These are phyloP conservation scores for Eubasilissa regina DNA, from an alignment of 1,140 invertebrate species.

Conservation along the genomic window DNA sequence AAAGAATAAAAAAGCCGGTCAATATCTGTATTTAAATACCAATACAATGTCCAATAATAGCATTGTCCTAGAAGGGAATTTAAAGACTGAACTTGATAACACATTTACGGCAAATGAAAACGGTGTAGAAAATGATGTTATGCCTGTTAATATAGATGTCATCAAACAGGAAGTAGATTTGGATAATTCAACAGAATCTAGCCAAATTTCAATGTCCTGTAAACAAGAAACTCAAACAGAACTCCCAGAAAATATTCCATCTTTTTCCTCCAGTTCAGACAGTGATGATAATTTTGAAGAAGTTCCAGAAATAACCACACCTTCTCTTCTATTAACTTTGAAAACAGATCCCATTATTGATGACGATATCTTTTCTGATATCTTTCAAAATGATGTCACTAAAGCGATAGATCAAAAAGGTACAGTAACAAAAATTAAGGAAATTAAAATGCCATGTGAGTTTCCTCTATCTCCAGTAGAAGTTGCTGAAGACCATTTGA, in stretches of 20 bases:
- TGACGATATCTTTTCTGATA: constrained; percentile 82
- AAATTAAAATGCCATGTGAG: too few species aligned
- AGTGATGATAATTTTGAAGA: constrained; percentile 75
- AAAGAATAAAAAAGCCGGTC: constrained; percentile 52
- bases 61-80: neutral
- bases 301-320: constrained; percentile 65
- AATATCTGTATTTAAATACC: neutral
- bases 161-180: constrained; percentile 6
- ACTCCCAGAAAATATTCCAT: neutral
- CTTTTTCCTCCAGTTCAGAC: constrained; percentile 62
- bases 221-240: neutral
- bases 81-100: neutral
- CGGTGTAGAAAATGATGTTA: neutral
- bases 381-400: constrained; percentile 66
- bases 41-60: neutral
- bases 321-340: constrained; percentile 20
- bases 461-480: too few species aligned
- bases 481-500: too few species aligned
- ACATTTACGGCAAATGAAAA: neutral
- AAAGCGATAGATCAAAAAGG: too few species aligned
- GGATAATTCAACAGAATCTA: neutral
- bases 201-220: neutral
- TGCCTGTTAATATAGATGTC: neutral
- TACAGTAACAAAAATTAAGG: too few species aligned
- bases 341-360: constrained; percentile 63